phyloP scores from a whole-genome alignment of 2,888 invertebrate genomes.

The Rhingia rostrata region DNA sequence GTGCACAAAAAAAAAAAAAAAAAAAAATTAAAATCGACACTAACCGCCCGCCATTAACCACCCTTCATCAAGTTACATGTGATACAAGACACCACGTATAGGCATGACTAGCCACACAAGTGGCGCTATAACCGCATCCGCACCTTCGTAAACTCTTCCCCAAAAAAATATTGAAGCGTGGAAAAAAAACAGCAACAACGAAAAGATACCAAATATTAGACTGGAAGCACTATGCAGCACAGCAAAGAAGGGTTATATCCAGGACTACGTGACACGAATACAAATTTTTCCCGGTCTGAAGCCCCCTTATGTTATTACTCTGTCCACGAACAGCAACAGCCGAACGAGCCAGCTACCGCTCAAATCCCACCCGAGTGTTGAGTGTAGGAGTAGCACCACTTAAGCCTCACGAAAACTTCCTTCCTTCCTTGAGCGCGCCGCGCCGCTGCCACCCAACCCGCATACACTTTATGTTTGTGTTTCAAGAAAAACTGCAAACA shows the following conservation, averaged over 20 bases:
- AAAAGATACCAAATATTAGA: slow-evolving; percentile 69
- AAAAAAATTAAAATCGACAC: slow-evolving; percentile 67
- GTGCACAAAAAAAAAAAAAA: slow-evolving; percentile 48
- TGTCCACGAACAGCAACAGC: slow-evolving; percentile 49
- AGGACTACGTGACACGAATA: slow-evolving; percentile 78
- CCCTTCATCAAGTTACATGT: slow-evolving; percentile 44
- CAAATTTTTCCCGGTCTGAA: slow-evolving; percentile 74
- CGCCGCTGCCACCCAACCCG: neutral
- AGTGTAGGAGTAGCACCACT: slow-evolving; percentile 57
- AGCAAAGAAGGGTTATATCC: slow-evolving; percentile 76
- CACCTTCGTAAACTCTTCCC: neutral
- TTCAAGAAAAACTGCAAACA: slow-evolving; percentile 71
- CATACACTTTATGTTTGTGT: slow-evolving; percentile 51
- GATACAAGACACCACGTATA: slow-evolving; percentile 43
- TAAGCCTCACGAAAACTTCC: slow-evolving; percentile 69
- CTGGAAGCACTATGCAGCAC: slow-evolving; percentile 37
- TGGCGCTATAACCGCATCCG: slow-evolving; percentile 23
- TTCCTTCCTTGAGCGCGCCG: slow-evolving; percentile 50
- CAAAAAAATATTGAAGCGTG: neutral
- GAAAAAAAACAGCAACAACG: slow-evolving; percentile 24
- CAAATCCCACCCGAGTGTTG: slow-evolving; percentile 61
- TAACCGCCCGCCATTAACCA: slow-evolving; percentile 63
- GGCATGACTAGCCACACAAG: slow-evolving; percentile 66
- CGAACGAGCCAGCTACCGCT: slow-evolving; percentile 10
- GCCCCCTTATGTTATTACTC: slow-evolving; percentile 59